Percentiles rank a stretch among this genome's conserved stretches.
These are phyloP conservation scores for Orthosia gothica DNA, from an alignment of 2,888 invertebrate species.

Conservation along the genomic window DNA sequence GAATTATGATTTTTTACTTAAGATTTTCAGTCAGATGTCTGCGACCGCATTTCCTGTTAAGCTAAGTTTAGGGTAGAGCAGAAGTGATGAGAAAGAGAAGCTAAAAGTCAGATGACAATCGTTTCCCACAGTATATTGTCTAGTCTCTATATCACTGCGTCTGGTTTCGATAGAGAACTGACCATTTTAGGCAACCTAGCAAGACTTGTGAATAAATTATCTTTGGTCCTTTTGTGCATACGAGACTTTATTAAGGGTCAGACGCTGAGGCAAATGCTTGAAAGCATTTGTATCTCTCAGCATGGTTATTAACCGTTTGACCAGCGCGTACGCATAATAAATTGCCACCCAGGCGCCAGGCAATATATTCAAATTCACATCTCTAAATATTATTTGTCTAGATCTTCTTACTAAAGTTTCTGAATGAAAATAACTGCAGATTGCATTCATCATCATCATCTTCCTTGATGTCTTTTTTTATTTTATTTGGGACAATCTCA, in stretches of 20 bases:
- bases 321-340: slow-evolving; percentile 52
- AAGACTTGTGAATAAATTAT: slow-evolving; percentile 28
- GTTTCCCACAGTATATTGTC: background rate
- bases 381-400: slow-evolving; percentile 39
- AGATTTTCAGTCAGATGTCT: too few relatives aligned
- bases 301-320: slow-evolving; percentile 51
- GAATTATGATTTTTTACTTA: too few relatives aligned
- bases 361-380: slow-evolving; percentile 48
- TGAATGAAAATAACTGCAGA: slow-evolving; percentile 19
- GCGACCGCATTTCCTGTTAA: too few relatives aligned
- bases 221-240: slow-evolving; percentile 25
- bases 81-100: background rate
- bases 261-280: slow-evolving; percentile 21
- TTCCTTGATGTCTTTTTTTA: too few relatives aligned
- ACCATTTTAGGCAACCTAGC: slow-evolving; percentile 18
- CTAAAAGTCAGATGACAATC: background rate
- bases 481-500: too few relatives aligned
- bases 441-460: background rate
- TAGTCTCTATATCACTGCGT: background rate
- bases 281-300: slow-evolving; percentile 58
- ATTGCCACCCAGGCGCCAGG: slow-evolving; percentile 54
- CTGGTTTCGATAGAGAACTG: background rate
- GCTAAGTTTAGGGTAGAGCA: background rate
- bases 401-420: slow-evolving; percentile 6
- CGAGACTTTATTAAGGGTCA: slow-evolving; percentile 50